Conservation (phyloP, 2,888 invertebrate genomes). For the Aspidapion aeneum region DNA sequence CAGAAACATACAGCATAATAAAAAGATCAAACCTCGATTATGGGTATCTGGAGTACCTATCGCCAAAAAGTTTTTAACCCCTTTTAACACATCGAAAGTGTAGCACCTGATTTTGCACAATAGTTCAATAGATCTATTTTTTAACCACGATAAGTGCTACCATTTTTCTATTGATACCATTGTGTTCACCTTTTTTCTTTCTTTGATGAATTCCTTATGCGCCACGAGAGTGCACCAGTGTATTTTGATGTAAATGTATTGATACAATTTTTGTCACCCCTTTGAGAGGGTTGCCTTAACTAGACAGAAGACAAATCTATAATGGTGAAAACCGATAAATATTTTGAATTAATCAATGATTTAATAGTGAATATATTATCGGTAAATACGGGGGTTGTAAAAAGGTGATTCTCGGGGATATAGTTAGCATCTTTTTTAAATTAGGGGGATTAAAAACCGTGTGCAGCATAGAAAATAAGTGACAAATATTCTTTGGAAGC, state of each 20-base stretch:
- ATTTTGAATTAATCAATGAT: conserved; percentile 36
- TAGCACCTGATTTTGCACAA: not conserved
- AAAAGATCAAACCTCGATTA: not conserved
- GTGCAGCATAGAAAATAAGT: not conserved
- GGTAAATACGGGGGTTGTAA: not conserved
- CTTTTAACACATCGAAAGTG: not conserved
- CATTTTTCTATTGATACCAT: not conserved
- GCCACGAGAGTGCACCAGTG: not conserved
- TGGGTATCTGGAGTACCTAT: not conserved
- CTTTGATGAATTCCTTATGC: not conserved
- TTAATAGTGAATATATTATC: conserved; percentile 17
- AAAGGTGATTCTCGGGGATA: conserved; percentile 14
- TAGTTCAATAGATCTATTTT: not conserved
- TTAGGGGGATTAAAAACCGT: not conserved
- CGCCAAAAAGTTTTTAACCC: not conserved
- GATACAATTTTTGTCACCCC: not conserved
- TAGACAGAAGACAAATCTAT: conserved; percentile 25
- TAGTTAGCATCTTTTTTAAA: conserved; percentile 30
- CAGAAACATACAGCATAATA: not conserved
- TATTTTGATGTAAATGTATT: not conserved
- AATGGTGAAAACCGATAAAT: conserved; percentile 40
- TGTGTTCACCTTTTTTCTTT: not conserved
- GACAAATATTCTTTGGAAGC: not conserved
- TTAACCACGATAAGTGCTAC: not conserved
- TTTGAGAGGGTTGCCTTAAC: not conserved